Base-by-base conservation (phyloP, 1,140 invertebrate species). In the Pseudomyrmex cubaensis region DNA sequence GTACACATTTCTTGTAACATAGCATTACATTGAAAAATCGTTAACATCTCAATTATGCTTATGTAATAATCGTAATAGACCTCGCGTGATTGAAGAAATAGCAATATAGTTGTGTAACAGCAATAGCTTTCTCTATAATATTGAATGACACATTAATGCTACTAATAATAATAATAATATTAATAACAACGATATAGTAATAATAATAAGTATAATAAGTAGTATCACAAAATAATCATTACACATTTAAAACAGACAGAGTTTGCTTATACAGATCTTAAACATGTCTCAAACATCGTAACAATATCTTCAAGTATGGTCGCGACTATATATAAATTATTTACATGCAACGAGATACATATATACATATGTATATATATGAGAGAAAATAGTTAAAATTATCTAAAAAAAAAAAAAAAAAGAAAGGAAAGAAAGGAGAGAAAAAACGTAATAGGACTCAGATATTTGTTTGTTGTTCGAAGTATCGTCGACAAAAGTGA, bases 211-310 rank as follows among this genome's bases (percentile, higher is more conserved):
- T 90, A 70, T 77, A 91, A 62, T 20, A 59, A 86, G 90, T 92
- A 92, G 87, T 92, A 92, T 92, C 92, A 92, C 92, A 92, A 92
- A 90, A 88, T 90, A 91, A 91, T 89, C 74, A 76, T 91, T 90
- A 90, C 85, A 92, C 76, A 80, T 91, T 66, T 91, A 89, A 80
- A 86, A 87, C 87, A 83, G 17, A 84, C 54, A 84, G 61, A 70
- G 85, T 76, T 77, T 84, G 72, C 67, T 61, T 84, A 77, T 66
- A 89, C 76, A 83, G 78, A 74, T 90, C 62, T 89, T 80, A 72
- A 46, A 77, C 22, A 61, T 67, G 59, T 84, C 69, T 77, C 61
- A 84, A 73, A 84, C 74, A 59, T 88, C 72, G 64, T 75, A 78
- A 85, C 72, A 54, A 83, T 82, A 57, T 83, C 44, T 72, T 77